Evolutionary conservation across 2,113 vertebrate species (phyloP).

Genomic region (Hyla sarda): DNA sequence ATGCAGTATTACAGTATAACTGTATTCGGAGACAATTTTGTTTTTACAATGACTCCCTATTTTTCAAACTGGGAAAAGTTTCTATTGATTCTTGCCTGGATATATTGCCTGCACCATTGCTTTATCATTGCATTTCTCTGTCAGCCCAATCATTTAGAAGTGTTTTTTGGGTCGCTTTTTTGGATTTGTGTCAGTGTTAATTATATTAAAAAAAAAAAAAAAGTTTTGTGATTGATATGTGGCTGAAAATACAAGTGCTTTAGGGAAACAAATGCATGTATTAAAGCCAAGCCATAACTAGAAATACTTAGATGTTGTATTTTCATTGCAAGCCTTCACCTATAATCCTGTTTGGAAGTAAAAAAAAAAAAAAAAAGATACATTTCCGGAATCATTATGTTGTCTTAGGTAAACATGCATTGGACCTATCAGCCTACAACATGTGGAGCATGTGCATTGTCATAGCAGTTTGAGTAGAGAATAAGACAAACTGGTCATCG

Average conservation of each 20-base stretch:
- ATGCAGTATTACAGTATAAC: too few relatives aligned
- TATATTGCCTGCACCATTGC: not conserved
- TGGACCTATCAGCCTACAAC: not conserved
- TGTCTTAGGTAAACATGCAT: not conserved
- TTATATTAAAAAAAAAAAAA: not conserved
- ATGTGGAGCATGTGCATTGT: too few relatives aligned
- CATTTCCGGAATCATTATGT: not conserved
- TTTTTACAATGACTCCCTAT: too few relatives aligned
- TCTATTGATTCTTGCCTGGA: not conserved
- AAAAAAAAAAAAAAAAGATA: too few relatives aligned
- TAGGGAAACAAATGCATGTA: not conserved
- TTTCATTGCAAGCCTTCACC: not conserved
- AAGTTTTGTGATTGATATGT: not conserved
- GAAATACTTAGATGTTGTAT: not conserved
- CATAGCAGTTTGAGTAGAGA: too few relatives aligned
- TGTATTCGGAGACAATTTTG: too few relatives aligned
- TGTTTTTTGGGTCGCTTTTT: not conserved
- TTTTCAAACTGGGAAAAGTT: not conserved
- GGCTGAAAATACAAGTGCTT: not conserved
- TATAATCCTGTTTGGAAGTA: not conserved
- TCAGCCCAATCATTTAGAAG: not conserved
- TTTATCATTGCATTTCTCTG: not conserved
- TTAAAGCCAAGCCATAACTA: not conserved
- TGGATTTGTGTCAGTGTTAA: slow-evolving; percentile 4
- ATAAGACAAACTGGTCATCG: too few relatives aligned